Base-by-base conservation (phyloP, 2,888 invertebrate genomes). In the Cheilosia grossa region DNA sequence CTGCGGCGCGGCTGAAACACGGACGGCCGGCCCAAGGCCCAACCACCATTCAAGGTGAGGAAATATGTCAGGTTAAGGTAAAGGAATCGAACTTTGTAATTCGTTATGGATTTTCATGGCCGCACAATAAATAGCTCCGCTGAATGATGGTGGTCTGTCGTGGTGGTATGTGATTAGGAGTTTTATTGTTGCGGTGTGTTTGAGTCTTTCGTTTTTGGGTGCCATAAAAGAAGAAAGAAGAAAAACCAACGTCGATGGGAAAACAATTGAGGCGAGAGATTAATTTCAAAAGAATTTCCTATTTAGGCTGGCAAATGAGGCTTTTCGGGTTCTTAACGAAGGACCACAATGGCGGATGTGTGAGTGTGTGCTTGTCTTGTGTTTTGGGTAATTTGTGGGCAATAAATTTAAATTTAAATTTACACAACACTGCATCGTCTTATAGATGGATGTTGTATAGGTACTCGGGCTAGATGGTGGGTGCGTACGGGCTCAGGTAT, bases 41-140 rank as follows among this genome's bases (percentile, higher is more conserved):
- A 10, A 13, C 37, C 3, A 4, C 37, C 37, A 37, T 42, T 53
- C 30, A 53, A 81, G 75, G 81, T 81, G 85, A 75, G 75, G 70
- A 81, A 75, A 75, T 81, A 81, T 67, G 72, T 75, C 80, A 81
- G 58, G 49, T 54, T 42, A 56, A 59, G 47, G 64, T 19, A 30
- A 59, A 66, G 49, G 70, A 80, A 75, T 75, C 83, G 74, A 83
- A 79, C 56, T 73, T 58, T 53, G 74, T 74, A 83, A 85, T 81
- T 85, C 72, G 81, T 85, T 85, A 81, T 77, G 81, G 83, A 75
- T 81, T 77, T 80, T 72, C 75, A 81, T 81, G 75, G 85, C 13
- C 61, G 37, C 37, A 33, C 63, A 69, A 42, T 49, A 61, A 54
- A 63, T 77, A 30, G 37, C 53, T 66, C 59, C 40, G 81, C 85